These are phyloP conservation scores for Lepidurus arcticus DNA, from an alignment of 1,140 invertebrate genomes.

Conservation along the genomic window DNA sequence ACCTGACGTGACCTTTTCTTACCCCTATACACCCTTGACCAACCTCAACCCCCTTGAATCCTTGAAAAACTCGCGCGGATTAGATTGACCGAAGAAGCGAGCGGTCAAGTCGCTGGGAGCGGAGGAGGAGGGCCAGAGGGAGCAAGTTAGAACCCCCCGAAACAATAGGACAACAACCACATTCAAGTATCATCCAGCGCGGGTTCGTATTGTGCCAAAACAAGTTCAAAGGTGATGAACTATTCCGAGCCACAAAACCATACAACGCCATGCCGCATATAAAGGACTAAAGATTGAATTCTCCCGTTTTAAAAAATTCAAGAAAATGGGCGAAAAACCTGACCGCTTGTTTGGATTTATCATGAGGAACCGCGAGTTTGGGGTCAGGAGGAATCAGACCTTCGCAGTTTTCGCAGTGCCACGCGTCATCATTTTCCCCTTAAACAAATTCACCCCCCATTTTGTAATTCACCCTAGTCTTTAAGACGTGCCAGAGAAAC, in stretches of 20 bases:
- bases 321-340: not conserved
- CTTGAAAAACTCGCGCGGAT: not conserved
- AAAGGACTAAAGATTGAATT: not conserved
- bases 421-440: not conserved
- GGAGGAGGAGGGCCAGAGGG: not conserved
- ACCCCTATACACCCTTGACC: not conserved
- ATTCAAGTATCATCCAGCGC: not conserved
- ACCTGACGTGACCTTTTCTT: slow-evolving; percentile 3
- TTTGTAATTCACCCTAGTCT: slow-evolving; percentile 19
- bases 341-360: not conserved
- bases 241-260: slow-evolving; percentile 5
- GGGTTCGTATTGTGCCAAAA: slow-evolving; percentile 5
- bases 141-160: not conserved
- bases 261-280: not conserved
- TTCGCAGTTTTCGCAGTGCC: not conserved
- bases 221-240: slow-evolving; percentile 5
- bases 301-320: not conserved
- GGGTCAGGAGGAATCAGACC: too few relatives aligned
- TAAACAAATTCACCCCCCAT: not conserved
- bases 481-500: slow-evolving; percentile 18
- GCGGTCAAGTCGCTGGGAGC: not conserved
- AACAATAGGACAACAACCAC: too few relatives aligned
- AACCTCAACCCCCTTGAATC: not conserved
- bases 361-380: too few relatives aligned
- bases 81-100: not conserved